Percentiles rank a stretch among this genome's conserved stretches.
Conservation (phyloP, 2,888 invertebrate species). For the Bhutanitis thaidina region DNA sequence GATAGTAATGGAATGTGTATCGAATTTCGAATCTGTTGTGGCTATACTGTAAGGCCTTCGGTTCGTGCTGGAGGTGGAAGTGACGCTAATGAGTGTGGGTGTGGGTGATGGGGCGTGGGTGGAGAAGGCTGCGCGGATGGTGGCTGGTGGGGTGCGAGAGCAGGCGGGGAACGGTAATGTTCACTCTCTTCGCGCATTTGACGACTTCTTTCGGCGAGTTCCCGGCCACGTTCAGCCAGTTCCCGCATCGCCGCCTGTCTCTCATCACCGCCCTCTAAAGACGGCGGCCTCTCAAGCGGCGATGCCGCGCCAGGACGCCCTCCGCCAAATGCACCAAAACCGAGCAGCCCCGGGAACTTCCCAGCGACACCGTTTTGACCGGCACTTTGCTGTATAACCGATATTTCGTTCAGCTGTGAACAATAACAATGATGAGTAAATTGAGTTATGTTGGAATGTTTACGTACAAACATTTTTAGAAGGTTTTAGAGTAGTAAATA, state of each 20-base stretch:
- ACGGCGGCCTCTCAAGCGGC: conserved; percentile 68
- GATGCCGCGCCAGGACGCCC: conserved; percentile 78
- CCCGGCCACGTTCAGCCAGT: conserved; percentile 76
- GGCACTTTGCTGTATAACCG: conserved; percentile 86
- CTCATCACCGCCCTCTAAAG: conserved; percentile 66
- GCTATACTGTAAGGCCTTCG: conserved; percentile 86
- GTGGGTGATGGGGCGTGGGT: conserved; percentile 50
- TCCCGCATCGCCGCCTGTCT: conserved; percentile 74
- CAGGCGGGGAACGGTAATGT: conserved; percentile 64
- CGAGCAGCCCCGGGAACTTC: conserved; percentile 87
- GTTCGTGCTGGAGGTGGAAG: conserved; percentile 83
- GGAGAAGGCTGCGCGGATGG: conserved; percentile 56
- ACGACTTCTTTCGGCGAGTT: conserved; percentile 72
- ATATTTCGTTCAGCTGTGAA: conserved; percentile 88
- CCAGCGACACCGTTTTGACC: conserved; percentile 84
- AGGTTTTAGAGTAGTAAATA: too few species aligned
- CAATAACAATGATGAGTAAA: neutral
- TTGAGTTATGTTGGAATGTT: neutral
- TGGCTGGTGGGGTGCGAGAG: conserved; percentile 58
- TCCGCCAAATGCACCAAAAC: conserved; percentile 86
- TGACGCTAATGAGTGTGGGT: conserved; percentile 74
- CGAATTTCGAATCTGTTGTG: conserved; percentile 29
- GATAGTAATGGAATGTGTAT: conserved; percentile 52
- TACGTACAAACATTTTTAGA: too few species aligned
- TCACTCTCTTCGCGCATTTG: conserved; percentile 73